Conservation (phyloP, 2,797 vertebrate genomes). For the Emys orbicularis region DNA sequence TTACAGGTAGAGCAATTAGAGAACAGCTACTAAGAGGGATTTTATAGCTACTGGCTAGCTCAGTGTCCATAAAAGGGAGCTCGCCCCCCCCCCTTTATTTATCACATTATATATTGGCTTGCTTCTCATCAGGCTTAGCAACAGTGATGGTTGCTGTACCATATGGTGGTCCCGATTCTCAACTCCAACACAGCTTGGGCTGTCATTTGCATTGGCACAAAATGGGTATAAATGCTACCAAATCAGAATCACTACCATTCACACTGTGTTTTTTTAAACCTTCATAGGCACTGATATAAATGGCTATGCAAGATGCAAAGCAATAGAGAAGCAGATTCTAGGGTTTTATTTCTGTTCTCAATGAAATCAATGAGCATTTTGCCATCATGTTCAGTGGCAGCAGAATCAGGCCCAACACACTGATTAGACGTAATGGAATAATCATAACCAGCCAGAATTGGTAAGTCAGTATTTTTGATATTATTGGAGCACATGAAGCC, state of each 20-base stretch:
- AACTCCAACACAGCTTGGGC: neutral
- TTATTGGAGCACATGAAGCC: neutral
- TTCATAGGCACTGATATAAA: neutral
- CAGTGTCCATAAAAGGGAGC: too few relatives aligned
- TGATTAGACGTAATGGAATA: neutral
- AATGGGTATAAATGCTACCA: neutral
- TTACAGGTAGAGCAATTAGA: too few relatives aligned
- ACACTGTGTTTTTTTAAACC: neutral
- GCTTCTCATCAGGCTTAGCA: neutral
- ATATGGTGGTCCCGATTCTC: neutral
- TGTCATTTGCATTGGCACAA: neutral
- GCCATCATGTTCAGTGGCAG: neutral
- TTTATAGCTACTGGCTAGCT: too few relatives aligned
- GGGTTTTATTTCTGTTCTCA: neutral
- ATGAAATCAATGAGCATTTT: neutral
- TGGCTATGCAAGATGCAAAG: neutral
- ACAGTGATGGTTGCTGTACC: neutral
- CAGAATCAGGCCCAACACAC: neutral
- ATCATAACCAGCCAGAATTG: neutral
- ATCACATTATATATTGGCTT: neutral
- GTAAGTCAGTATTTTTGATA: neutral
- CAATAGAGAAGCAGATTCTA: neutral
- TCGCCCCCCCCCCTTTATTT: neutral
- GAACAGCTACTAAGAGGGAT: too few relatives aligned
- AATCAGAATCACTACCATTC: neutral